These are phyloP conservation scores for Tangara arthus DNA, from an alignment of 2,797 vertebrate species.

Conservation along the genomic window DNA sequence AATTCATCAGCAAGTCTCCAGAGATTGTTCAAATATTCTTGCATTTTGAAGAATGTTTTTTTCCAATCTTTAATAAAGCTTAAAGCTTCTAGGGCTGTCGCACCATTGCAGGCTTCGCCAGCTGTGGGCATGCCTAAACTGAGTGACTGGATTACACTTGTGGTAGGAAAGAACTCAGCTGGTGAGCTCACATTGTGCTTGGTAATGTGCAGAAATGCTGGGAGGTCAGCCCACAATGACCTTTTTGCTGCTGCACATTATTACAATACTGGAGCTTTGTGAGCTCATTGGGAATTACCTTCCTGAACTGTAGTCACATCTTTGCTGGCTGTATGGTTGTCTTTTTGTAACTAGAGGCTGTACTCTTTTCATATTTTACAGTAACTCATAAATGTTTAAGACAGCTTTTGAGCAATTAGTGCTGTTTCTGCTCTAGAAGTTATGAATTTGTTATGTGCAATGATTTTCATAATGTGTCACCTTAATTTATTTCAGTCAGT, in stretches of 20 bases:
- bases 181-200: background rate
- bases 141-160: background rate
- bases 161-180: background rate
- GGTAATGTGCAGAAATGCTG: background rate
- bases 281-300: background rate
- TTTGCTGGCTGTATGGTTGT: background rate
- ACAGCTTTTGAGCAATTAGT: conserved; percentile 58
- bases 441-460: conserved; percentile 55
- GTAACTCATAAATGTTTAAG: conserved; percentile 54
- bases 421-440: conserved; percentile 36
- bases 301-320: background rate
- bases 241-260: background rate
- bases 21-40: background rate
- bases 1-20: background rate
- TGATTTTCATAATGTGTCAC: conserved; percentile 52
- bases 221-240: background rate
- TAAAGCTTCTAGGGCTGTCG: background rate
- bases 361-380: conserved; percentile 15
- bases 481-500: conserved; percentile 47
- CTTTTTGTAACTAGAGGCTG: conserved; percentile 2
- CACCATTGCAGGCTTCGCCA: background rate
- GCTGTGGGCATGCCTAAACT: background rate
- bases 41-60: background rate
- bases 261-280: background rate
- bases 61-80: background rate